Evolutionary conservation across 2,113 vertebrate genomes (phyloP).

Genomic region (Neotoma lepida): DNA sequence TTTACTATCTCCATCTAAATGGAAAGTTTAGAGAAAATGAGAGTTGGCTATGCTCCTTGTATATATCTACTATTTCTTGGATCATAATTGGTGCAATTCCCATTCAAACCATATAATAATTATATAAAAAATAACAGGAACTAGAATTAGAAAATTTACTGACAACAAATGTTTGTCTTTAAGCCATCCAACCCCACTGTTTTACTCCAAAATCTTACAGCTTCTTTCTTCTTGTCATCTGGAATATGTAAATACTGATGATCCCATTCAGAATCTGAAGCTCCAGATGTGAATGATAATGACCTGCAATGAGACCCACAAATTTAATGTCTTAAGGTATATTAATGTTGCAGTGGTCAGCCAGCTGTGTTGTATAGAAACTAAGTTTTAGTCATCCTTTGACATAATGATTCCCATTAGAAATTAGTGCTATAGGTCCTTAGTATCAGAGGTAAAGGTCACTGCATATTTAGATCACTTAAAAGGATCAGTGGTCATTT

Average conservation of each 20-base stretch:
- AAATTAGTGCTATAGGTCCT: background rate
- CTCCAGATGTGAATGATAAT: constrained; percentile 69
- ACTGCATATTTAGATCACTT: background rate
- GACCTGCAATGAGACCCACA: constrained; percentile 76
- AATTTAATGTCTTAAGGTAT: background rate
- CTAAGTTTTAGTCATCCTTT: background rate
- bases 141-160: background rate
- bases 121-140: background rate
- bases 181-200: background rate
- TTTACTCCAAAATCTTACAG: constrained; percentile 73
- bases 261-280: constrained; percentile 79
- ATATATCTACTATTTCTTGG: background rate
- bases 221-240: constrained; percentile 76
- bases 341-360: background rate
- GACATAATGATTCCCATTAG: background rate
- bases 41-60: background rate
- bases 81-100: background rate
- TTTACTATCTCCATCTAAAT: constrained; percentile 80
- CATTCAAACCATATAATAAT: background rate
- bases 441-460: background rate
- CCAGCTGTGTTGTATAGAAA: background rate
- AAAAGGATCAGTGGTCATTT: background rate
- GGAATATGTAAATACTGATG: constrained; percentile 79
- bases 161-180: background rate
- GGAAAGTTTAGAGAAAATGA: background rate